A percentile compares a stretch with the other conserved stretches of the same genome.
Evolutionary conservation across 2,797 vertebrate species (phyloP).

Genomic region (Podarcis siculus): DNA sequence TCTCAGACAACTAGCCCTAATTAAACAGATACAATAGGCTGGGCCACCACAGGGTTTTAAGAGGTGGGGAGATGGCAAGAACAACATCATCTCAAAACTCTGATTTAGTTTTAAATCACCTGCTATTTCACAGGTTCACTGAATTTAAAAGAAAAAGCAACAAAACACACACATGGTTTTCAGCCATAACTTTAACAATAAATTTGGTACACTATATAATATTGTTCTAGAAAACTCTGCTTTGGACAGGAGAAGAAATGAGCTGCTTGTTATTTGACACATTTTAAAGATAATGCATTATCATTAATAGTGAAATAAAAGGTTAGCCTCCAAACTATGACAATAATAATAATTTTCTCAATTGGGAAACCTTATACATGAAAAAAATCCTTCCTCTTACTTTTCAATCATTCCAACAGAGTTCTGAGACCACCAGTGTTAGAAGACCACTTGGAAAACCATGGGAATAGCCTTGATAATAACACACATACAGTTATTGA

Average conservation of each 20-base stretch:
- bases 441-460: slow-evolving; percentile 80
- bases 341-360: slow-evolving; percentile 72
- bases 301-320: slow-evolving; percentile 45
- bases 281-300: slow-evolving; percentile 56
- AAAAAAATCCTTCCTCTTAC: slow-evolving; percentile 84
- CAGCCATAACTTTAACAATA: background rate
- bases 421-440: slow-evolving; percentile 88
- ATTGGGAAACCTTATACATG: slow-evolving; percentile 80
- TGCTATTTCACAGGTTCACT: slow-evolving; percentile 6
- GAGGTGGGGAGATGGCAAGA: background rate
- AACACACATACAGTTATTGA: slow-evolving; percentile 81
- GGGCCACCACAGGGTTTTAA: slow-evolving; percentile 14
- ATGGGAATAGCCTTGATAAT: slow-evolving; percentile 85
- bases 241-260: background rate
- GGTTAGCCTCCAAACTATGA: slow-evolving; percentile 65
- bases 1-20: background rate
- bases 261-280: slow-evolving; percentile 17
- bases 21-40: slow-evolving; percentile 41
- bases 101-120: slow-evolving; percentile 46
- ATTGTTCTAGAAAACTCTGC: background rate
- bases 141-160: slow-evolving; percentile 34
- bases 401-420: slow-evolving; percentile 84
- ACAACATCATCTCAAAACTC: background rate
- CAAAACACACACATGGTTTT: background rate
- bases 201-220: background rate